A percentile compares a stretch with the other conserved stretches of the same genome.
Evolutionary conservation across 2,888 invertebrate genomes (phyloP).

Genomic region (Julus scandinavius): DNA sequence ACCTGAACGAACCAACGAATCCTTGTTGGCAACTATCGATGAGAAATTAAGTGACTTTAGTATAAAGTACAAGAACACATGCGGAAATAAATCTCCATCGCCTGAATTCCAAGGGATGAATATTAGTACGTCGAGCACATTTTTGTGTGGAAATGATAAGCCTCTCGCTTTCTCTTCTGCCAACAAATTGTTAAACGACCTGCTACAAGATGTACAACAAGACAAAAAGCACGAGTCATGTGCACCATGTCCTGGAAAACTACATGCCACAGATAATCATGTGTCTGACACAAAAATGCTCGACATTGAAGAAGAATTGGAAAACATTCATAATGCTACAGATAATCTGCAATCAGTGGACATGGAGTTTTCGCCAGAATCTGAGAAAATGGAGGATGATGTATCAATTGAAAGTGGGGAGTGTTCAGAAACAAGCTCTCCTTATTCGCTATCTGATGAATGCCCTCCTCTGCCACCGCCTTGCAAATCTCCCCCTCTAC

Average conservation of each 20-base stretch:
- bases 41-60: background rate
- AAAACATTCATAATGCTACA: background rate
- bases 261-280: background rate
- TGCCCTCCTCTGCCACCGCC: background rate
- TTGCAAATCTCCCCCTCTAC: background rate
- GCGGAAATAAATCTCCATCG: background rate
- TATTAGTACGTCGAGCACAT: background rate
- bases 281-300: background rate
- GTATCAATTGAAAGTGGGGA: background rate
- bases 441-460: background rate
- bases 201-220: background rate
- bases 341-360: background rate
- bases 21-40: no score
- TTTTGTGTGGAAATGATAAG: background rate
- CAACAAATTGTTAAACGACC: background rate
- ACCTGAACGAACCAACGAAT: background rate
- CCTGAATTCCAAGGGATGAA: background rate
- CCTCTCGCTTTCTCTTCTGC: background rate
- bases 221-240: background rate
- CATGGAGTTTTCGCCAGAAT: background rate
- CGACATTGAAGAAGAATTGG: background rate
- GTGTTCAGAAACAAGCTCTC: background rate
- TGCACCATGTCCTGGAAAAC: background rate
- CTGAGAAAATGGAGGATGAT: background rate
- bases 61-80: background rate